Conservation (phyloP, 2,888 invertebrate genomes). For the Alitta virens region DNA sequence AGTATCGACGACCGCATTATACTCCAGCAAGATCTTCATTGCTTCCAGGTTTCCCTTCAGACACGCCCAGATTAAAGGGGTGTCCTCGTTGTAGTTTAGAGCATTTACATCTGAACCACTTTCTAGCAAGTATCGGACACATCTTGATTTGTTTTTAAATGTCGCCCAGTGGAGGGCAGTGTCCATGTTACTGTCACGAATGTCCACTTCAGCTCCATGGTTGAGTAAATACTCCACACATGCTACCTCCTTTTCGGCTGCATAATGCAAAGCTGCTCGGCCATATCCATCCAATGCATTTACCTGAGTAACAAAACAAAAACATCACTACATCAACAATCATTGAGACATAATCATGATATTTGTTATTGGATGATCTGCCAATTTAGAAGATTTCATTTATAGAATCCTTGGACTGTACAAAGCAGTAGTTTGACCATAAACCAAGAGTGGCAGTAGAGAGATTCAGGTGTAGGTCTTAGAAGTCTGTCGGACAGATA, state of each 20-base stretch:
- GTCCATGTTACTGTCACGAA: conserved; percentile 42
- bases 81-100: conserved; percentile 48
- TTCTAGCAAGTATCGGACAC: conserved; percentile 44
- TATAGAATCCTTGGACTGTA: no score
- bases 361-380: no score
- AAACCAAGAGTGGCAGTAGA: no score
- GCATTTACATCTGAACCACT: conserved; percentile 46
- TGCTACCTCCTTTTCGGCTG: conserved; percentile 47
- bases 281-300: conserved; percentile 53
- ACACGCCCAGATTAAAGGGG: conserved; percentile 54
- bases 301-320: conserved; percentile 40
- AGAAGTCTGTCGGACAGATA: no score
- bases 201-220: conserved; percentile 44
- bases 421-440: no score
- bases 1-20: conserved; percentile 45
- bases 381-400: no score
- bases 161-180: conserved; percentile 55
- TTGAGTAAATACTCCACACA: conserved; percentile 47
- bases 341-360: no score
- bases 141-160: conserved; percentile 47
- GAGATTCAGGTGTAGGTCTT: no score
- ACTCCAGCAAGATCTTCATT: conserved; percentile 44
- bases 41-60: conserved; percentile 46
- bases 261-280: conserved; percentile 52
- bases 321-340: no score